Evolutionary conservation across 2,888 invertebrate genomes (phyloP).

Genomic region (Carterocephalus palaemon): DNA sequence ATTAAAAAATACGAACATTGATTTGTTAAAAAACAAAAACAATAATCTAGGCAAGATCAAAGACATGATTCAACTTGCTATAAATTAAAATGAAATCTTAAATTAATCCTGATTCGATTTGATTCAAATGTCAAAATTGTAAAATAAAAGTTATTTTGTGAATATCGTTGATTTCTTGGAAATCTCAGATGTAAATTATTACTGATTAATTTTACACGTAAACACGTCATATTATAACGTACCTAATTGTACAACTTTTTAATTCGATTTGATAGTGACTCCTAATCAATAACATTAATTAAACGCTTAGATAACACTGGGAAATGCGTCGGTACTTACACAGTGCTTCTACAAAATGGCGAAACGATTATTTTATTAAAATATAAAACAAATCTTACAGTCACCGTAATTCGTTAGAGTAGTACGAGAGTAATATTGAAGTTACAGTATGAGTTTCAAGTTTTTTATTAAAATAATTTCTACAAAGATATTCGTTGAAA

Average conservation of each 20-base stretch:
- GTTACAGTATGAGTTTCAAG: too few relatives aligned
- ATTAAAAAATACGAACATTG: slow-evolving; percentile 29
- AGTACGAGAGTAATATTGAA: too few relatives aligned
- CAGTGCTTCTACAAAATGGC: slow-evolving; percentile 35
- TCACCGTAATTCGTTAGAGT: too few relatives aligned
- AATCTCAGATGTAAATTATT: slow-evolving; percentile 39
- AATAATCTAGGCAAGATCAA: slow-evolving; percentile 61
- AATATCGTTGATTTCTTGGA: slow-evolving; percentile 54
- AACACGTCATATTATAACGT: slow-evolving; percentile 28
- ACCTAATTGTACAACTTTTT: slow-evolving; percentile 4
- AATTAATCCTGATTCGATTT: slow-evolving; percentile 2
- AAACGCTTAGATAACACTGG: slow-evolving; percentile 38
- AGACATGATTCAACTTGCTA: slow-evolving; percentile 50
- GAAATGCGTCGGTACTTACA: slow-evolving; percentile 40
- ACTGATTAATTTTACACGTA: slow-evolving; percentile 35
- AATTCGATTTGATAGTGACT: slow-evolving; percentile 8
- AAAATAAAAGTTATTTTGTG: slow-evolving; percentile 2
- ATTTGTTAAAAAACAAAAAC: slow-evolving; percentile 43
- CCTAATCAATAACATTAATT: slow-evolving; percentile 2
- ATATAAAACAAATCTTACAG: too few relatives aligned
- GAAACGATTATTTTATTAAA: slow-evolving; percentile 26
- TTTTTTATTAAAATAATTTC: neutral
- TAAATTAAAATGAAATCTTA: slow-evolving; percentile 38
- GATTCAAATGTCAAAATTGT: slow-evolving; percentile 1
- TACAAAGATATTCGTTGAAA: slow-evolving; percentile 1